Conservation (phyloP, 2,888 invertebrate genomes). For the Brachylomia viminalis region DNA sequence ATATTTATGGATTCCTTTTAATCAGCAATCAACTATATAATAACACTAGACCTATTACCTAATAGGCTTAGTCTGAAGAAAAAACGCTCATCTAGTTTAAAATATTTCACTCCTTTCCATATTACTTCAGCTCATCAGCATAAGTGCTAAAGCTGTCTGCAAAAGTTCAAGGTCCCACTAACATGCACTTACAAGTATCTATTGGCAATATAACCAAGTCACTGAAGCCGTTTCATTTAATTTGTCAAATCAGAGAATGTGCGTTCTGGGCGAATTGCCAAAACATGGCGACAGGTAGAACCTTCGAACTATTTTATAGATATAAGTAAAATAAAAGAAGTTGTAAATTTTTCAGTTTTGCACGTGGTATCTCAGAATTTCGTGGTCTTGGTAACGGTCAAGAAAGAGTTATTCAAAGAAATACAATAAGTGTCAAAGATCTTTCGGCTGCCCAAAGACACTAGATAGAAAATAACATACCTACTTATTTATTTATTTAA, state of each 20-base stretch:
- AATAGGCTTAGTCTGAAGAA: neutral
- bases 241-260: slow-evolving; percentile 25
- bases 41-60: neutral
- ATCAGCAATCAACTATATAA: neutral
- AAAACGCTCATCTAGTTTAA: neutral
- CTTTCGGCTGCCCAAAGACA: neutral
- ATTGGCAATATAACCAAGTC: slow-evolving; percentile 48
- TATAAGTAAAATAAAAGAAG: slow-evolving; percentile 6
- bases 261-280: slow-evolving; percentile 41
- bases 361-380: neutral
- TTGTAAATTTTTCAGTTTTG: neutral
- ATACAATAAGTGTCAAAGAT: neutral
- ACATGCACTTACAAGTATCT: slow-evolving; percentile 33
- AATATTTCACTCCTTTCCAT: slow-evolving; percentile 6
- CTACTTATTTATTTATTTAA: no score
- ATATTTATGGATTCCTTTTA: neutral
- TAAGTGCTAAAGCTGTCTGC: slow-evolving; percentile 22
- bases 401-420: neutral
- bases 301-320: neutral
- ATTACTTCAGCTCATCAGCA: slow-evolving; percentile 25
- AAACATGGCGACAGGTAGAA: slow-evolving; percentile 40
- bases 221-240: slow-evolving; percentile 37
- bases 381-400: no score
- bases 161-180: slow-evolving; percentile 48
- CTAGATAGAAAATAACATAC: no score